These are phyloP conservation scores for Tragopan temminckii DNA, from an alignment of 2,797 vertebrate genomes.

Conservation along the genomic window DNA sequence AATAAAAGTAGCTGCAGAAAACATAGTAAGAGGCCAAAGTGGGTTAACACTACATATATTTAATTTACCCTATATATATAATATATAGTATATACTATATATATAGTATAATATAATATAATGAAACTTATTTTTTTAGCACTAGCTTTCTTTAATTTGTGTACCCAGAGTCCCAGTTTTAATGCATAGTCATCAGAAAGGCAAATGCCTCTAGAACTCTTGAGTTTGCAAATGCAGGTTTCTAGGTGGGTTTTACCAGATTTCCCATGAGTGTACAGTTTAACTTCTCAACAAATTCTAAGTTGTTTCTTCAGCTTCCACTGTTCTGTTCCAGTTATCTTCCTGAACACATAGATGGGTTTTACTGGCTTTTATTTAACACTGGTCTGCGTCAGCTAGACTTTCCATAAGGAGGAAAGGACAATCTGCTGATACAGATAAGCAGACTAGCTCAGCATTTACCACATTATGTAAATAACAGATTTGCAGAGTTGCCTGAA, in stretches of 20 bases:
- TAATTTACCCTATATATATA: background rate
- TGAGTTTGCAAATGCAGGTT: background rate
- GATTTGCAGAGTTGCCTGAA: background rate
- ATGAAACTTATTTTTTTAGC: background rate
- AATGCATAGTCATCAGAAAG: background rate
- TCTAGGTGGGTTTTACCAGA: background rate
- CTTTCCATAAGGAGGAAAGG: background rate
- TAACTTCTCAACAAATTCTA: background rate
- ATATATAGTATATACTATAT: background rate
- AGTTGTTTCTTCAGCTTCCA: background rate
- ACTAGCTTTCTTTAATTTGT: background rate
- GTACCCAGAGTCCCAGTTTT: background rate
- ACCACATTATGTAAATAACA: background rate
- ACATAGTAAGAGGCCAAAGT: background rate
- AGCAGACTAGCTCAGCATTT: slow-evolving; percentile 30
- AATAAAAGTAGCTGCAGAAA: background rate
- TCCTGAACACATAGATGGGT: background rate
- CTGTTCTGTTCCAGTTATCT: background rate
- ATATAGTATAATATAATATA: too few relatives aligned
- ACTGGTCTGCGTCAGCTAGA: accelerated
- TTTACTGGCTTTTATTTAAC: background rate
- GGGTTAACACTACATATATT: background rate
- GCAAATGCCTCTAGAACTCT: background rate
- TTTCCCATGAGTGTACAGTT: background rate
- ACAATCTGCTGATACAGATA: slow-evolving; percentile 37